Conservation (phyloP, 2,888 invertebrate genomes). For the Portevinia maculata region DNA sequence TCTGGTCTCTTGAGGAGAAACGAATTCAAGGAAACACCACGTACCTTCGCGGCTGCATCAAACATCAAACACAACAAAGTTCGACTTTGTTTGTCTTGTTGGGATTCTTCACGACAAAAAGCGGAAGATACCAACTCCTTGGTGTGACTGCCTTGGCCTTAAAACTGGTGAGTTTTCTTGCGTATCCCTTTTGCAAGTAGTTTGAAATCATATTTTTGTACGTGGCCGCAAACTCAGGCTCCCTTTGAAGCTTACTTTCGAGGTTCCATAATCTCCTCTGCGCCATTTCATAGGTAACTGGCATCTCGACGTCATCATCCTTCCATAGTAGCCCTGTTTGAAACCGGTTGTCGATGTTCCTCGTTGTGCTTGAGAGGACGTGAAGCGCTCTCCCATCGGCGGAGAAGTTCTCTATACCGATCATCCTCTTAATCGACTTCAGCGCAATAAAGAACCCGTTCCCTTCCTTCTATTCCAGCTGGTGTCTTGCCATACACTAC, state of each 20-base stretch:
- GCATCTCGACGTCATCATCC: conserved; percentile 3
- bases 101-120: conserved; percentile 43
- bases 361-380: conserved; percentile 3
- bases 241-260: conserved; percentile 42
- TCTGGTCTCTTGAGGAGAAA: neutral
- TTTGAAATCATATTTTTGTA: neutral
- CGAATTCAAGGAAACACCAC: conserved; percentile 23
- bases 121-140: conserved; percentile 20
- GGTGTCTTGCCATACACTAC: too few relatives aligned
- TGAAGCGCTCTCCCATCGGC: conserved; percentile 27
- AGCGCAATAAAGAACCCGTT: neutral
- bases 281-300: conserved; percentile 32
- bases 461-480: neutral
- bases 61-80: too few relatives aligned
- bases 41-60: conserved; percentile 32
- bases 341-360: conserved; percentile 1
- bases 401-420: neutral
- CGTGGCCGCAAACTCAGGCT: neutral
- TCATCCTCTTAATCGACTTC: neutral
- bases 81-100: conserved; percentile 26
- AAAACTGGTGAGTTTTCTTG: neutral
- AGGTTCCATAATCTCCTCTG: conserved; percentile 26
- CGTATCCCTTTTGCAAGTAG: neutral
- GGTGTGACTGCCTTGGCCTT: neutral
- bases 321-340: conserved; percentile 45